Evolutionary conservation across 2,797 vertebrate genomes (phyloP), one percentile per base, ranked within the genome.

Genomic region (Alauda arvensis): DNA sequence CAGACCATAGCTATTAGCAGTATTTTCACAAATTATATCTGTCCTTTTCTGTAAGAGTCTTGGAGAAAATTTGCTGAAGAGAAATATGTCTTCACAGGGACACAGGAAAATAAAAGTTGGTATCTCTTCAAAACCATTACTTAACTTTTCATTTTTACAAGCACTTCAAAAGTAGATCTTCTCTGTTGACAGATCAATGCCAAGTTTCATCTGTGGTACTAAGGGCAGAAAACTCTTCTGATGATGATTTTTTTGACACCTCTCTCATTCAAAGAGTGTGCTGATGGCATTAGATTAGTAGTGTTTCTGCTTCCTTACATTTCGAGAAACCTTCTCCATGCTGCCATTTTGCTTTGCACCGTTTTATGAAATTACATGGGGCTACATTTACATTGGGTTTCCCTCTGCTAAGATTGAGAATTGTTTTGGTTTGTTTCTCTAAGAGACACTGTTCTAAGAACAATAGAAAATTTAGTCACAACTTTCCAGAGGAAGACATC

Each of bases 401-500:
- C 67, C 33, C 57, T 87, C 65, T 83, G 17, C 74, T 91, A 83
- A 90, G 33, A 9, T 49, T 59, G 25, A 71, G 13, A 57, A 37
- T 60, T 31, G 0, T 19, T 34, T 72, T 53, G 1, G 4, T 24
- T 59, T 72, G 21, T 46, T 75, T 65, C 42, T 8, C 1, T 52
- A 59, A 46, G 5, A 39, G 4, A 3, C 6, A 26, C 10, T 57
- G 1, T 48, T 91, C 42, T 89, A 74, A 17, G 28, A 74, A 8
- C 9, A 57, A 60, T 7, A 82, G 33, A 75, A 90, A 79, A 89
- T 79, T 93, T 76, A 83, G 60, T 93, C 78, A 77, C 87, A 94
- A 52, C 19, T 83, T 95, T 91, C 80, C 71, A 93, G 75, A 92
- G 74, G 85, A 91, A 76, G 72, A 84, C 20, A 77, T 79, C 52